Percentiles rank a stretch among this genome's conserved stretches.
phyloP scores from a whole-genome alignment of 1,140 invertebrate species.

The Drosophila pandora region DNA sequence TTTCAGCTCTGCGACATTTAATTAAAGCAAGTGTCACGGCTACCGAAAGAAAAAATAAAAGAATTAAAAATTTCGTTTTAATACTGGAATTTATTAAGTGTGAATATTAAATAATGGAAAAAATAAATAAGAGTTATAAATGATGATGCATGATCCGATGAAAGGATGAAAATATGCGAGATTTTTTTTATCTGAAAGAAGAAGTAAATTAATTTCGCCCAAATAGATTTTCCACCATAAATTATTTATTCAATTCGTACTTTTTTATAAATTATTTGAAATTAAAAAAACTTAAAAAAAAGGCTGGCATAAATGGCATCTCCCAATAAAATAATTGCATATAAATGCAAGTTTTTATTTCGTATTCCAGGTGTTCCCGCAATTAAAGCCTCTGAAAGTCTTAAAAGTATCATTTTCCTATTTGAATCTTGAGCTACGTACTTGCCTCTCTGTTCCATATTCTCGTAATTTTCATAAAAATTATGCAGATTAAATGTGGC shows the following conservation, averaged over 20 bases:
- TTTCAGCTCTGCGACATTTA: constrained; percentile 26
- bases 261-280: too few species aligned
- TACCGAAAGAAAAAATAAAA: constrained; percentile 16
- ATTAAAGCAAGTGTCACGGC: constrained; percentile 54
- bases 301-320: too few species aligned
- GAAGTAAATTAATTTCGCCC: too few species aligned
- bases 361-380: constrained; percentile 17
- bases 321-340: not conserved
- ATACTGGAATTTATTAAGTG: constrained; percentile 29
- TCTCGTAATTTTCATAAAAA: constrained; percentile 66
- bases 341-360: constrained; percentile 20
- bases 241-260: too few species aligned
- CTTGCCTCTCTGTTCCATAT: not conserved
- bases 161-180: too few species aligned
- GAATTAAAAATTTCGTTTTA: constrained; percentile 26
- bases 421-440: not conserved
- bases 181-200: too few species aligned
- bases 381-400: constrained; percentile 16
- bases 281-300: too few species aligned
- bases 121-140: not conserved
- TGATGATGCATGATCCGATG: too few species aligned
- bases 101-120: constrained; percentile 3
- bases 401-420: constrained; percentile 9
- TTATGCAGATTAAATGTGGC: constrained; percentile 81
- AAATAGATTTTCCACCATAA: too few species aligned